phyloP scores from a whole-genome alignment of 2,888 invertebrate species.

The Atherix ibis region DNA sequence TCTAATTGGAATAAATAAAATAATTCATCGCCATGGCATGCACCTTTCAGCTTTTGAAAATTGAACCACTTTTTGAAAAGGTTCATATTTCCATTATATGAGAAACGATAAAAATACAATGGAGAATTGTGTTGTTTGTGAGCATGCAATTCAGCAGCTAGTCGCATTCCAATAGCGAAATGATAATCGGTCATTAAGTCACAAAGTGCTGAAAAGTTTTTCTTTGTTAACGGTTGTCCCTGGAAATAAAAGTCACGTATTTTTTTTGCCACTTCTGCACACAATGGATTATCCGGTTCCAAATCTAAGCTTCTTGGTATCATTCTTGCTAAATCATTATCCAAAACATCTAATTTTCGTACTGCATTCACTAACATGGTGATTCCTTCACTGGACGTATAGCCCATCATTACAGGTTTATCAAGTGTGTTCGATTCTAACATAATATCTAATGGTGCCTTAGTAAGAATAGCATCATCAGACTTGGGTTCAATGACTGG shows the following conservation, averaged over 20 bases:
- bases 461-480: conserved; percentile 20
- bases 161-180: conserved; percentile 21
- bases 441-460: conserved; percentile 33
- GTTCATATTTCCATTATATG: conserved; percentile 39
- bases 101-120: conserved; percentile 41
- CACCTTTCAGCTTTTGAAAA: conserved; percentile 34
- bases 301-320: conserved; percentile 23
- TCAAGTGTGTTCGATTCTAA: conserved; percentile 29
- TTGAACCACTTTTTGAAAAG: conserved; percentile 34
- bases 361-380: conserved; percentile 20
- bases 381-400: conserved; percentile 40
- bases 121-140: conserved; percentile 24
- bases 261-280: conserved; percentile 15
- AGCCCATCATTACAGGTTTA: conserved; percentile 38
- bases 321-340: conserved; percentile 21
- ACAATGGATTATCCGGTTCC: conserved; percentile 13
- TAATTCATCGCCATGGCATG: conserved; percentile 44
- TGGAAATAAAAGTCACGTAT: conserved; percentile 34
- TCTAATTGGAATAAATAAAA: conserved; percentile 38
- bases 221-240: conserved; percentile 24
- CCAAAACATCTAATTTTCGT: conserved; percentile 18
- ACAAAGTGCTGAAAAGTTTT: conserved; percentile 31
- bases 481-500: conserved; percentile 22
- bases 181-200: conserved; percentile 36
- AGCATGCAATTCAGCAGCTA: conserved; percentile 20